Base-by-base conservation (phyloP, 2,797 vertebrate species). In the Alosa sapidissima region DNA sequence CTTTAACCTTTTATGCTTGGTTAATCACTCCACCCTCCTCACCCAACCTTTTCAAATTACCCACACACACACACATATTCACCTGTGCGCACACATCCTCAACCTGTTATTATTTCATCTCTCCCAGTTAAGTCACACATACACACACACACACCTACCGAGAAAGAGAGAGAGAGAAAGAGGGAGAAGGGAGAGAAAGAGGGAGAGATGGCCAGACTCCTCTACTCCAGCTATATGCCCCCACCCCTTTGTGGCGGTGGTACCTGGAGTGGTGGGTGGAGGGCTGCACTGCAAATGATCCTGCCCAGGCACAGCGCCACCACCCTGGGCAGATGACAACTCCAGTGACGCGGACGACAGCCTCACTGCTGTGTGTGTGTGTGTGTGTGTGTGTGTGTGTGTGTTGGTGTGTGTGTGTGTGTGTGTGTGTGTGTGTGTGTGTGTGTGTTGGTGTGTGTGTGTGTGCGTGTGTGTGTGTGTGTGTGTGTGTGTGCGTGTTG, bases 101-200 rank as follows among this genome's bases (percentile, higher is more conserved):
- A 75, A 75, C 68, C 68, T 75, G 65, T 45, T 41, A 75, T 75
- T 75, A 75, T 75, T 75, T 75, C 41, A 75, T 75, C 33, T 14
- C 68, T 75, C 36, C 68, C 33, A 41, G 5, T 75, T 41, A 19
- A 75, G 68, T 58, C 49, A 65, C 60, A 65, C 60, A 65, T n/a
- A 19, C 24, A 65, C 24, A 75, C 36, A 33, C 60, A 33, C 33
- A 41, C 5, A 28, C 36, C 5, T 10, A 14, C 28, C 11, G 6
- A 16, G 13, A 41, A 33, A 36, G 33, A 72, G 68, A 72, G 68
- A 16, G 68, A 72, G 33, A 65, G 58, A 68, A n/a, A 68, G 62
- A 36, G 28, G 24, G 28, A 68, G 62, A 24, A 68, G 62, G 11
- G 62, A 68, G 28, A 68, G 28, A 68, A 9, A 72, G 65, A 36